Conservation (phyloP, 2,797 vertebrate genomes). For the Phataginus tricuspis region DNA sequence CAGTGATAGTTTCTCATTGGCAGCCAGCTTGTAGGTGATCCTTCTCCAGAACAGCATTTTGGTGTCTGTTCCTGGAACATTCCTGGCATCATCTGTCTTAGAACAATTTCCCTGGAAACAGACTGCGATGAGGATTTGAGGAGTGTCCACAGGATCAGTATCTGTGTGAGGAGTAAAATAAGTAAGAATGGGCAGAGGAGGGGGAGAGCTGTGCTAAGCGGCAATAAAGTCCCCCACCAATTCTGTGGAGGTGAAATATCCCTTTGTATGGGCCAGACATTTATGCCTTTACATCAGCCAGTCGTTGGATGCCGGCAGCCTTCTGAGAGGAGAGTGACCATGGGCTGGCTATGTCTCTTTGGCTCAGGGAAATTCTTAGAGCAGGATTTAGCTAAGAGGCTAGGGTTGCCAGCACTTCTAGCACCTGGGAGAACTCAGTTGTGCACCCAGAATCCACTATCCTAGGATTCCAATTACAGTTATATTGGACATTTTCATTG, state of each 20-base stretch:
- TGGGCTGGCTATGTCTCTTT: not conserved
- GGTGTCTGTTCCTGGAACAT: not conserved
- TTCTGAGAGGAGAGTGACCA: not conserved
- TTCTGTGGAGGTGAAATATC: accelerated
- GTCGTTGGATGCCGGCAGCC: not conserved
- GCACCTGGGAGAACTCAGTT: too few relatives aligned
- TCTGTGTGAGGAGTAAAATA: not conserved
- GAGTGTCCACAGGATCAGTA: not conserved
- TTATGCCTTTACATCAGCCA: not conserved
- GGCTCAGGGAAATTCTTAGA: not conserved
- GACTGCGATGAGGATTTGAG: not conserved
- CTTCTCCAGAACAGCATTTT: not conserved
- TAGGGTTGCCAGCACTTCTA: not conserved
- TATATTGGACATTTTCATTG: not conserved
- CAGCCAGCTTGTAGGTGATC: not conserved
- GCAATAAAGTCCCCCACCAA: not conserved
- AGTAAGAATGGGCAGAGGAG: not conserved
- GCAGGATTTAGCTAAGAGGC: not conserved
- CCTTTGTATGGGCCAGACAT: not conserved
- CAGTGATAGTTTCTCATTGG: not conserved
- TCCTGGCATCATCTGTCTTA: not conserved
- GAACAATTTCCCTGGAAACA: not conserved
- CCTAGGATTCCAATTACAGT: not conserved
- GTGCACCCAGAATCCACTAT: not conserved
- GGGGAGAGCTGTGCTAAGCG: not conserved